Evolutionary conservation across 2,888 invertebrate genomes (phyloP).

Genomic region (Ferrisia virgata): DNA sequence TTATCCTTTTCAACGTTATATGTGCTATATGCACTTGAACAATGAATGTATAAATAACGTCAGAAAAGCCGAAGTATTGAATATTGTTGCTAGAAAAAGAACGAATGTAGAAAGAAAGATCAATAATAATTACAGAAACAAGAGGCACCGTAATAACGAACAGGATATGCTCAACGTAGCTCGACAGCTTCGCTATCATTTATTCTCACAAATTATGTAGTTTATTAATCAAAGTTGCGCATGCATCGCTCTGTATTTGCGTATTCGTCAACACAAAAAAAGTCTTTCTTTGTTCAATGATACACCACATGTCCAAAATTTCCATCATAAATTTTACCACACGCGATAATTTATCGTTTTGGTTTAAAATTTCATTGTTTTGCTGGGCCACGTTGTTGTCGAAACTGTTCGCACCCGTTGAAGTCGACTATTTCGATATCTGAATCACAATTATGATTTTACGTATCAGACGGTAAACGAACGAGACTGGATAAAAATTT

Average conservation of each 20-base stretch:
- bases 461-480: neutral
- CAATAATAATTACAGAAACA: neutral
- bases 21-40: neutral
- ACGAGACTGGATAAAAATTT: neutral
- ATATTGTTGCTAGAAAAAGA: neutral
- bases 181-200: neutral
- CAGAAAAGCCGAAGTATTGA: neutral
- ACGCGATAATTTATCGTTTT: neutral
- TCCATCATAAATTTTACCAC: neutral
- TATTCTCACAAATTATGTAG: constrained; percentile 11
- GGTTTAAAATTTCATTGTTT: neutral
- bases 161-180: neutral
- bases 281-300: constrained; percentile 1
- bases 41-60: neutral
- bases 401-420: neutral
- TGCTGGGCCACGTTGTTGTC: neutral
- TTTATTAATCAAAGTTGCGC: constrained; percentile 19
- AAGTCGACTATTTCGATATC: neutral
- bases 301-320: constrained; percentile 14
- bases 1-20: too few relatives aligned
- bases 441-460: neutral
- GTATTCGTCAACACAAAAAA: neutral
- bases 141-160: neutral
- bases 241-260: neutral
- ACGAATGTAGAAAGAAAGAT: neutral